Percentiles rank a stretch among this genome's conserved stretches.
These are phyloP conservation scores for Alcedo quadribrachys DNA, from an alignment of 2,797 vertebrate genomes.

Conservation along the genomic window DNA sequence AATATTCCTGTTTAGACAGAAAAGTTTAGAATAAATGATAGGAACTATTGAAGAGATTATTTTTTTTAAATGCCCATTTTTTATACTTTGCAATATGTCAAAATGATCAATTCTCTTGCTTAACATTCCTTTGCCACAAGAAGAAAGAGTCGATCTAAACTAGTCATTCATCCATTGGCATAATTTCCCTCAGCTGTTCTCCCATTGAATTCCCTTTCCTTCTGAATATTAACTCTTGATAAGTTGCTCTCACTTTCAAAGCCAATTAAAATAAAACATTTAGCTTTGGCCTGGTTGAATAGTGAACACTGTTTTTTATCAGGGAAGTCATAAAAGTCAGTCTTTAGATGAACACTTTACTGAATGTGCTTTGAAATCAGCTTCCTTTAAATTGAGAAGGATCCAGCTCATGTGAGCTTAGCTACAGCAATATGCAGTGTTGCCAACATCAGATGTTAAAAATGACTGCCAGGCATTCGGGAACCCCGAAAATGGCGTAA, in stretches of 20 bases:
- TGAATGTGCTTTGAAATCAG: not conserved
- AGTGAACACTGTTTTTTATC: not conserved
- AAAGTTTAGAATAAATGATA: not conserved
- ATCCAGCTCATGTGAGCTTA: not conserved
- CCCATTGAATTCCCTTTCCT: not conserved
- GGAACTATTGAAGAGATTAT: not conserved
- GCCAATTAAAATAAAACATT: not conserved
- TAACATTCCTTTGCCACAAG: not conserved
- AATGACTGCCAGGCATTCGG: not conserved
- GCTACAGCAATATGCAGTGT: not conserved
- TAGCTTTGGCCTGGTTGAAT: not conserved
- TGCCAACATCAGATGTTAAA: slow-evolving; percentile 11
- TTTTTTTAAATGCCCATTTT: not conserved
- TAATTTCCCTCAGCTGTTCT: not conserved
- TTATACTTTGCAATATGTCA: not conserved
- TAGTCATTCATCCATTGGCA: not conserved
- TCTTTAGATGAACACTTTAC: not conserved
- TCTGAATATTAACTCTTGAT: not conserved
- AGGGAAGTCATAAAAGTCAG: not conserved
- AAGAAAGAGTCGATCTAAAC: not conserved
- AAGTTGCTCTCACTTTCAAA: not conserved
- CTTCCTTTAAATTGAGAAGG: not conserved
- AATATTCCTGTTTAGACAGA: not conserved
- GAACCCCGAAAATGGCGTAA: not conserved
- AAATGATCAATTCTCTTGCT: not conserved